These are phyloP conservation scores for Pseudeuparius sepicola DNA, from an alignment of 2,888 invertebrate species.

Conservation along the genomic window DNA sequence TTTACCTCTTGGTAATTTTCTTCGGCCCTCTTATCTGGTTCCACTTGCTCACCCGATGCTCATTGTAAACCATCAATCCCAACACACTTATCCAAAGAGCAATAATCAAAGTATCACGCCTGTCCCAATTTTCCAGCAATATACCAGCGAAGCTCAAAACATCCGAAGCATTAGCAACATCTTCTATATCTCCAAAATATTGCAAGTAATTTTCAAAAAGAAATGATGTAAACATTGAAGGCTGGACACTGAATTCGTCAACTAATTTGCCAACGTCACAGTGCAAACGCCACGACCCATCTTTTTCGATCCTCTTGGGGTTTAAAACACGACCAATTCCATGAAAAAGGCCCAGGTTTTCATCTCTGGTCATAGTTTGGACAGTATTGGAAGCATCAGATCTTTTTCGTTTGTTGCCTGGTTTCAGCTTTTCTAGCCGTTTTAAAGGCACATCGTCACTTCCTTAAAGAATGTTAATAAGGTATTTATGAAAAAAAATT, in stretches of 20 bases:
- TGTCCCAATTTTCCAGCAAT: slow-evolving; percentile 56
- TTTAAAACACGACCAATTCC: slow-evolving; percentile 67
- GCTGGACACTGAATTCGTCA: slow-evolving; percentile 56
- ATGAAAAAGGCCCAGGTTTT: slow-evolving; percentile 62
- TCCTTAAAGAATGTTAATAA: slow-evolving; percentile 19
- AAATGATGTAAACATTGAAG: slow-evolving; percentile 56
- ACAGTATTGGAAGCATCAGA: slow-evolving; percentile 31
- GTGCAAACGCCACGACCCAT: slow-evolving; percentile 41
- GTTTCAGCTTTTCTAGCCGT: slow-evolving; percentile 27
- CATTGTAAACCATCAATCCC: slow-evolving; percentile 63
- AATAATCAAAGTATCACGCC: slow-evolving; percentile 35
- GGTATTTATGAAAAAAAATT: slow-evolving; percentile 4
- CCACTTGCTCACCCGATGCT: slow-evolving; percentile 59
- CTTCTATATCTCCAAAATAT: slow-evolving; percentile 46
- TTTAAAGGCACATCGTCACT: slow-evolving; percentile 24
- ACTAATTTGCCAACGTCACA: slow-evolving; percentile 57
- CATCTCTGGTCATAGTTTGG: slow-evolving; percentile 52
- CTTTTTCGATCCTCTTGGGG: slow-evolving; percentile 52
- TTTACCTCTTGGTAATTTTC: slow-evolving; percentile 29
- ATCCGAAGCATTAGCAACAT: slow-evolving; percentile 50
- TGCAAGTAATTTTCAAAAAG: slow-evolving; percentile 63
- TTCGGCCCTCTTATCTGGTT: slow-evolving; percentile 54
- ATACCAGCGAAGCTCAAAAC: slow-evolving; percentile 62
- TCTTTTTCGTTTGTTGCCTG: slow-evolving; percentile 35
- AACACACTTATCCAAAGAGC: slow-evolving; percentile 55